A percentile compares a stretch with the other conserved stretches of the same genome.
Conservation (phyloP, 2,797 vertebrate species). For the Leptodactylus fallax region DNA sequence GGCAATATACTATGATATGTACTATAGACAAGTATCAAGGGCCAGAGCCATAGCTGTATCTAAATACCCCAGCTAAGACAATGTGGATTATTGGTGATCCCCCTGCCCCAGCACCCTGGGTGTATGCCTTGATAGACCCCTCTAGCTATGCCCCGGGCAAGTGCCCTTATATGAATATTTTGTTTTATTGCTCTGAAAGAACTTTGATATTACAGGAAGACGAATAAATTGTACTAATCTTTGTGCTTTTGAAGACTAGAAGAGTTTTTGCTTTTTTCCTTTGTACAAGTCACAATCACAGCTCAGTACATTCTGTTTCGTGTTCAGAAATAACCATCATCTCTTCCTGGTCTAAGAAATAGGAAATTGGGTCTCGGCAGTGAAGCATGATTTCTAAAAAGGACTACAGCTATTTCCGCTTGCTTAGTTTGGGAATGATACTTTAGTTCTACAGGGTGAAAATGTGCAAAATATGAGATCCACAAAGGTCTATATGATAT, state of each 20-base stretch:
- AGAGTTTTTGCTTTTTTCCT: background rate
- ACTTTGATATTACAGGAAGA: background rate
- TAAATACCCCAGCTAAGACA: too few species aligned
- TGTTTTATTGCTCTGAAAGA: background rate
- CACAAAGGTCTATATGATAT: background rate
- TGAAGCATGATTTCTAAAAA: background rate
- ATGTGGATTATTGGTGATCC: too few species aligned
- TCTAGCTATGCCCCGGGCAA: too few species aligned
- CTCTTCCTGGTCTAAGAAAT: constrained; percentile 12
- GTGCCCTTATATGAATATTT: background rate
- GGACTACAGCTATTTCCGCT: background rate
- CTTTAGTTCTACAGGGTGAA: background rate
- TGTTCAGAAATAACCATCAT: constrained; percentile 12
- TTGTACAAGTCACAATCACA: background rate
- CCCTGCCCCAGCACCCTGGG: too few species aligned
- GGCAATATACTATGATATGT: too few species aligned
- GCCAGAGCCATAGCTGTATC: too few species aligned
- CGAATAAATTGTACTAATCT: constrained; percentile 3
- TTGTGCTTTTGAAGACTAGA: constrained; percentile 19
- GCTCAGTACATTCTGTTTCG: background rate
- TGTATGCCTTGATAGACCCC: too few species aligned
- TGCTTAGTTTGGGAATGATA: background rate
- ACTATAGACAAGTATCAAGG: too few species aligned
- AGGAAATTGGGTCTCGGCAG: constrained; percentile 22
- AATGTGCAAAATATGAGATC: background rate